Base-by-base conservation (phyloP, 2,113 vertebrate genomes). In the Verasper variegatus region DNA sequence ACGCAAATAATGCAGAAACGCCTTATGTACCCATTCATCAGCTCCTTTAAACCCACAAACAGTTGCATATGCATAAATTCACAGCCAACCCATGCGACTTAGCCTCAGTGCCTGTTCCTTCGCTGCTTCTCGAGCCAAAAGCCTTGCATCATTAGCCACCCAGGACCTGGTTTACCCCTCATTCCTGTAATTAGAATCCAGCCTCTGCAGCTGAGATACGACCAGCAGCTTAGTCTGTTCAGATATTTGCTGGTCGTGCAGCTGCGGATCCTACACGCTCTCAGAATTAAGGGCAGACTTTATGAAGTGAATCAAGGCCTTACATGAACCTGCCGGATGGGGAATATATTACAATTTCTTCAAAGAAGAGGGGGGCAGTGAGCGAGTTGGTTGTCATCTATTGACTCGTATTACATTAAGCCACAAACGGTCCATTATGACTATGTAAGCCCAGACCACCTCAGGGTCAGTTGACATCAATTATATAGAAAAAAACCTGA, bases 141-240 rank as follows among this genome's bases (percentile, higher is more conserved):
- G 42, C 60, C 12, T 66, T 77, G 62, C 73, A 74, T 67, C 71
- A 77, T 80, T 75, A 76, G 49, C 74, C 84, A 73, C 55, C 62
- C 20, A 15, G 72, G 69, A 68, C 57, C 51, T 60, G 62, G 61
- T 74, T 81, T 40, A 77, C 47, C 20, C 71, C 40, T 54, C 37
- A 27, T 1, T 73, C 55, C 68, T 81, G 68, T 88, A 80, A 81
- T 86, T 81, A 83, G 23, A 80, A 67, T 82, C 49, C 62, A 78
- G 20, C 72, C 63, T 80, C 78, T 61, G 31, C 37, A 64, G 61
- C 61, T 72, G 68, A 79, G 72, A 77, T 52, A 72, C 3, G 11
- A 74, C 72, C 60, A 64, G 71, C 42, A 68, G 63, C 52, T 67
- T 70, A 67, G 54, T 52, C 21, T 79, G 0, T 66, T 63, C 71